Conservation (phyloP, 2,888 invertebrate species). For the Harpagoxenus sublaevis region DNA sequence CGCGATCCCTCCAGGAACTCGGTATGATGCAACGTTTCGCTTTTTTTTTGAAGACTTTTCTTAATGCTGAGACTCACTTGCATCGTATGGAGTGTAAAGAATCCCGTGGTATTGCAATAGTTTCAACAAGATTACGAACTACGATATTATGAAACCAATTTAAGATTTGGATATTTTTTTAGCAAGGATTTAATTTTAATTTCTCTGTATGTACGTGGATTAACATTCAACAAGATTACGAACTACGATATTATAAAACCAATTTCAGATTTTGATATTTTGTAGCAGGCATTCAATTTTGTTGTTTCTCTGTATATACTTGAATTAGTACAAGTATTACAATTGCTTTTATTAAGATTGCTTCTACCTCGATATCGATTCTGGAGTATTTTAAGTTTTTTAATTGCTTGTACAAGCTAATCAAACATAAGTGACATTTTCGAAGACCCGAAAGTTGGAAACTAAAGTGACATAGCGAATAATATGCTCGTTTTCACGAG, state of each 20-base stretch:
- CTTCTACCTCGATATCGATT: neutral
- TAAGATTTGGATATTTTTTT: neutral
- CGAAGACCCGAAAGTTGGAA: neutral
- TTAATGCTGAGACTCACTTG: constrained; percentile 27
- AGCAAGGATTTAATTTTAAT: neutral
- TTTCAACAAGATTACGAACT: neutral
- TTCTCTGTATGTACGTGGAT: neutral
- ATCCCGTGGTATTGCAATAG: neutral
- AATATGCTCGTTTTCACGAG: neutral
- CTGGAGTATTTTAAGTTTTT: neutral
- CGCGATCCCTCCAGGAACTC: constrained; percentile 34
- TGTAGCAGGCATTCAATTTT: neutral
- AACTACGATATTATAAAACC: neutral
- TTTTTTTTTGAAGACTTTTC: constrained; percentile 13
- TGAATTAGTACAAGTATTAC: neutral
- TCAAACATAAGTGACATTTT: neutral
- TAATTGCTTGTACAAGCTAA: neutral
- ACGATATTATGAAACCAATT: neutral
- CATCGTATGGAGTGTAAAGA: neutral
- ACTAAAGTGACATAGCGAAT: neutral
- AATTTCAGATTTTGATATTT: neutral
- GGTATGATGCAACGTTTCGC: constrained; percentile 28
- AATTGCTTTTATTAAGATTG: neutral
- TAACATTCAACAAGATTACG: too few relatives aligned
- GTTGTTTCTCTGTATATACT: neutral